phyloP scores from a whole-genome alignment of 2,113 vertebrate genomes.

The Cettia cetti region DNA sequence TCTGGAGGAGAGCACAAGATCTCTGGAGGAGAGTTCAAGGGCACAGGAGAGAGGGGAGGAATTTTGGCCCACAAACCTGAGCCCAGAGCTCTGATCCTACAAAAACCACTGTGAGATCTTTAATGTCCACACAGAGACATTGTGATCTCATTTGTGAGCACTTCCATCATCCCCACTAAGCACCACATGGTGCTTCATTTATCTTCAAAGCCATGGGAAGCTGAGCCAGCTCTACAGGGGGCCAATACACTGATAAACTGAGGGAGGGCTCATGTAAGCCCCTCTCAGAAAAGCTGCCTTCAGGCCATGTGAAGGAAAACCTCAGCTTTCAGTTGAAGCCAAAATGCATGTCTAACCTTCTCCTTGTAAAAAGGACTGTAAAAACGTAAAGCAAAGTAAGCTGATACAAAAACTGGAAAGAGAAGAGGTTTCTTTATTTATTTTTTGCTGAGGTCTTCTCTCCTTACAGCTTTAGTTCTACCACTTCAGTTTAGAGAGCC shows the following conservation, averaged over 20 bases:
- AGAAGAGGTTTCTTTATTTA: not conserved
- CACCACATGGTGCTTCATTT: constrained; percentile 11
- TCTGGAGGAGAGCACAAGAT: not conserved
- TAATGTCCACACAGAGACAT: not conserved
- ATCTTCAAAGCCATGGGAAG: constrained; percentile 22
- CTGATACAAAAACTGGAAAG: not conserved
- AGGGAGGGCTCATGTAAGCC: not conserved
- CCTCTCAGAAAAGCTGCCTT: not conserved
- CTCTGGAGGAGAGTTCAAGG: not conserved
- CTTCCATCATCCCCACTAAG: constrained; percentile 17
- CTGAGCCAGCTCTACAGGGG: constrained; percentile 14
- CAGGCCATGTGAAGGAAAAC: not conserved
- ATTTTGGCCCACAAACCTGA: not conserved
- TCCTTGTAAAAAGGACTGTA: not conserved
- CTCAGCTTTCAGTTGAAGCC: constrained; percentile 21
- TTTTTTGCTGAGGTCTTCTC: not conserved
- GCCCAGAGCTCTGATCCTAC: not conserved
- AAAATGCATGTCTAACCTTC: not conserved
- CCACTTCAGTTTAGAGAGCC: not conserved
- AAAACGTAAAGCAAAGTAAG: not conserved
- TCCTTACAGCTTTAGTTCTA: not conserved
- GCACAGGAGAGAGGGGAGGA: not conserved
- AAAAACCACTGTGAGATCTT: not conserved
- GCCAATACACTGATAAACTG: not conserved
- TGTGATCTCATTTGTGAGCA: not conserved